Percentiles rank a stretch among this genome's conserved stretches.
These are phyloP conservation scores for Cochlearius cochlearius DNA, from an alignment of 2,113 vertebrate genomes.

Conservation along the genomic window DNA sequence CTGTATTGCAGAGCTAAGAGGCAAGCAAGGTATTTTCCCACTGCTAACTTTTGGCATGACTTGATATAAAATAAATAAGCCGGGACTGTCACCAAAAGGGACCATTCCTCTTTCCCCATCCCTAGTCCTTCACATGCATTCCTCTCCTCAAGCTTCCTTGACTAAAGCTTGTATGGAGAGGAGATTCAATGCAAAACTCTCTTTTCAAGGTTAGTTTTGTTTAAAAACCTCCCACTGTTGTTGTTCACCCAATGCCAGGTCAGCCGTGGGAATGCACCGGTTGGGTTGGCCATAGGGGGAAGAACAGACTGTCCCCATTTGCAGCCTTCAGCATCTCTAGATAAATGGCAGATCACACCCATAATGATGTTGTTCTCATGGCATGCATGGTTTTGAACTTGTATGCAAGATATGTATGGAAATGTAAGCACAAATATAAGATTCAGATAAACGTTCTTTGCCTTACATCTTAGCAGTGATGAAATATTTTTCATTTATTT, in stretches of 20 bases:
- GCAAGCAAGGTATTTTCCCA: not conserved
- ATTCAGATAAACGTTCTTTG: not conserved
- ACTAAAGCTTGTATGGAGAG: not conserved
- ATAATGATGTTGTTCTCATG: not conserved
- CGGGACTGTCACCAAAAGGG: not conserved
- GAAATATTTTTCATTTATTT: not conserved
- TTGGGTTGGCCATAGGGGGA: not conserved
- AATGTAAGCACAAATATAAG: not conserved
- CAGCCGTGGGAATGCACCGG: not conserved
- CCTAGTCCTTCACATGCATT: not conserved
- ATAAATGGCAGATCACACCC: not conserved
- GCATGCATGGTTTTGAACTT: not conserved
- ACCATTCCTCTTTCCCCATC: not conserved
- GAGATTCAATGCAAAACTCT: not conserved
- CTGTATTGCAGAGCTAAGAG: not conserved
- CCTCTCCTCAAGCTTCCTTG: not conserved
- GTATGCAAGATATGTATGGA: not conserved
- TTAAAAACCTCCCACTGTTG: not conserved
- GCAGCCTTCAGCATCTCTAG: not conserved
- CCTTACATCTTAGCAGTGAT: not conserved
- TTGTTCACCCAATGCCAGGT: not conserved
- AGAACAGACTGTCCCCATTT: not conserved
- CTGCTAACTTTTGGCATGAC: not conserved
- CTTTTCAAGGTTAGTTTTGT: not conserved
- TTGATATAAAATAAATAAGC: not conserved